A percentile compares a stretch with the other conserved stretches of the same genome.
phyloP scores from a whole-genome alignment of 2,797 vertebrate species.

The Macropodus opercularis region DNA sequence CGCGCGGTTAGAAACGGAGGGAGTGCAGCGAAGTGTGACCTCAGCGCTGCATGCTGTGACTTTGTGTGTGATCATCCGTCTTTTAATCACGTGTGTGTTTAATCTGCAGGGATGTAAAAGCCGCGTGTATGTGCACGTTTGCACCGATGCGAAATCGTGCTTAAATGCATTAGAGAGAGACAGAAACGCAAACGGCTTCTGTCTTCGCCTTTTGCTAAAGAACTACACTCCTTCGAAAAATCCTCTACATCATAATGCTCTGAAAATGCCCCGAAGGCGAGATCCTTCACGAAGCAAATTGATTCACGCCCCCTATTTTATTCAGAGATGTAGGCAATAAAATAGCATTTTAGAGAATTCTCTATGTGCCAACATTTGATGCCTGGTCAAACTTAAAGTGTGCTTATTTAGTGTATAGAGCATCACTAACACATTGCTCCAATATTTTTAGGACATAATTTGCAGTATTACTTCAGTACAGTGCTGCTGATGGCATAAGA shows the following conservation, averaged over 20 bases:
- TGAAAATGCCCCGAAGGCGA: conserved; percentile 17
- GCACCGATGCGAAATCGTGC: background rate
- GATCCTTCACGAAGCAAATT: conserved; percentile 13
- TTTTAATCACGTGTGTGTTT: conserved; percentile 25
- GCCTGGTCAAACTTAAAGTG: conserved; percentile 3
- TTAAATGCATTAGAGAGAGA: background rate
- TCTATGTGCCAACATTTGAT: conserved; percentile 22
- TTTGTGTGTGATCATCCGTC: conserved; percentile 17
- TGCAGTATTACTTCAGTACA: too few species aligned
- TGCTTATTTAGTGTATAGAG: background rate
- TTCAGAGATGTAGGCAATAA: conserved; percentile 21
- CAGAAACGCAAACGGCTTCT: background rate
- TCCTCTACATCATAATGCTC: conserved; percentile 28
- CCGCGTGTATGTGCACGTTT: background rate
- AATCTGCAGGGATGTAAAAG: conserved; percentile 12
- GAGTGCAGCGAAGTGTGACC: background rate
- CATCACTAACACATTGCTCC: too few species aligned
- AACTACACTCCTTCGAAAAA: conserved; percentile 18
- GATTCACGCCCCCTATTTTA: conserved; percentile 35
- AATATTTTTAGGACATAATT: too few species aligned
- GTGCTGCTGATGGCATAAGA: too few species aligned
- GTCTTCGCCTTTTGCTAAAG: background rate
- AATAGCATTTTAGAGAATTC: conserved; percentile 21
- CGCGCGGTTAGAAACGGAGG: conserved; percentile 4
- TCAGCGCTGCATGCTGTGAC: conserved; percentile 4